phyloP scores from a whole-genome alignment of 2,797 vertebrate genomes.

The Brachyrhaphis roseni region DNA sequence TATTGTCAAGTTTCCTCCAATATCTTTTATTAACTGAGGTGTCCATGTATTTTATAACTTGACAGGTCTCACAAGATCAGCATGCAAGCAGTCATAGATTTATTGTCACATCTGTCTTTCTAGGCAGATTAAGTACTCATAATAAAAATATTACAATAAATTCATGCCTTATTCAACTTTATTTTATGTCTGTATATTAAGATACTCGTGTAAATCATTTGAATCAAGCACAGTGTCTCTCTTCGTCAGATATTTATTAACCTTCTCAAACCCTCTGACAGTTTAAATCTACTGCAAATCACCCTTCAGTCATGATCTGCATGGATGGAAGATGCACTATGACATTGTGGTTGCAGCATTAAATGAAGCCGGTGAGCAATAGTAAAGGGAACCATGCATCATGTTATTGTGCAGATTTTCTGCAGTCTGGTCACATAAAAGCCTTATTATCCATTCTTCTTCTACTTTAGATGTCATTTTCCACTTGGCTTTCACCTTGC shows the following conservation, averaged over 20 bases:
- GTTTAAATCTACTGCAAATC: conserved; percentile 46
- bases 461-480: conserved; percentile 69
- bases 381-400: conserved; percentile 36
- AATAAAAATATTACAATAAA: neutral
- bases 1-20: neutral
- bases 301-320: conserved; percentile 44
- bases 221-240: neutral
- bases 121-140: neutral
- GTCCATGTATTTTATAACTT: neutral
- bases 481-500: conserved; percentile 70
- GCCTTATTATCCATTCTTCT: conserved; percentile 63
- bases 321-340: conserved; percentile 13
- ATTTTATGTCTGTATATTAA: neutral
- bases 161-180: neutral
- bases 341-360: conserved; percentile 45
- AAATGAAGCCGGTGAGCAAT: conserved; percentile 39
- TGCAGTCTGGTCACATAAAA: conserved; percentile 54
- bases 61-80: neutral
- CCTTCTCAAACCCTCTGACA: conserved; percentile 20
- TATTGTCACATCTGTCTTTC: neutral
- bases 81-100: neutral
- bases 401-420: conserved; percentile 59
- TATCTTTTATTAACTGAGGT: neutral
- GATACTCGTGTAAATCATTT: neutral
- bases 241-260: conserved; percentile 19